phyloP scores from a whole-genome alignment of 2,797 vertebrate species.

The Pitangus sulphuratus region DNA sequence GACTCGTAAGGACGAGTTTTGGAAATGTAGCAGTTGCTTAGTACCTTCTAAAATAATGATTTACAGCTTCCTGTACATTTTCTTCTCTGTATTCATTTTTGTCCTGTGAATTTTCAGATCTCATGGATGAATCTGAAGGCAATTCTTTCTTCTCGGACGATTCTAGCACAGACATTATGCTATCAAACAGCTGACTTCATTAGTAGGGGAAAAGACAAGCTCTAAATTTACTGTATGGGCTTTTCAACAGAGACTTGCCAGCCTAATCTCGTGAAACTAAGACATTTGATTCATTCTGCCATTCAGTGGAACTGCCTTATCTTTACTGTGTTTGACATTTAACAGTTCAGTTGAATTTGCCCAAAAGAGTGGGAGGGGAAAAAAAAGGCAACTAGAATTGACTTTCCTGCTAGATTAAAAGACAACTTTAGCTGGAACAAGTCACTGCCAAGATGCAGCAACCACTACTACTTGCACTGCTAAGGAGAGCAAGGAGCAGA shows the following conservation, averaged over 20 bases:
- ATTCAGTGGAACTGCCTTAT: background rate
- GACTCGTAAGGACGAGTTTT: background rate
- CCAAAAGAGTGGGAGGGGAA: background rate
- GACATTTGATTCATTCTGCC: slow-evolving; percentile 15
- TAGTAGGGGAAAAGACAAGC: background rate
- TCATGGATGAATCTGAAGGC: background rate
- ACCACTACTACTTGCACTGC: background rate
- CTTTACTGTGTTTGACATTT: slow-evolving; percentile 38
- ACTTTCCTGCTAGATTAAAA: slow-evolving; percentile 39
- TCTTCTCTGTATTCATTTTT: slow-evolving; percentile 12
- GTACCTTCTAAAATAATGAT: background rate
- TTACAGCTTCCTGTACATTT: background rate
- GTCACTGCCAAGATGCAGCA: background rate
- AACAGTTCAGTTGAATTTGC: slow-evolving; percentile 33
- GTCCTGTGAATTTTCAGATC: background rate
- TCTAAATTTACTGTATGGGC: background rate
- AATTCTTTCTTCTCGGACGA: background rate
- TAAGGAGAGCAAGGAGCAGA: background rate
- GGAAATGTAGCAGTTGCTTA: background rate
- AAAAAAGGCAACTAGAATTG: background rate
- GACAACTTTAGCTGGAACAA: background rate
- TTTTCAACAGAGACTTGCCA: slow-evolving; percentile 12
- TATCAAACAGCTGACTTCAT: background rate
- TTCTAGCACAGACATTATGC: background rate
- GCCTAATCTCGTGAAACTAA: slow-evolving; percentile 11